Percentiles rank a stretch among this genome's conserved stretches.
These are phyloP conservation scores for Teleogryllus occipitalis DNA, from an alignment of 1,140 invertebrate species.

Conservation along the genomic window DNA sequence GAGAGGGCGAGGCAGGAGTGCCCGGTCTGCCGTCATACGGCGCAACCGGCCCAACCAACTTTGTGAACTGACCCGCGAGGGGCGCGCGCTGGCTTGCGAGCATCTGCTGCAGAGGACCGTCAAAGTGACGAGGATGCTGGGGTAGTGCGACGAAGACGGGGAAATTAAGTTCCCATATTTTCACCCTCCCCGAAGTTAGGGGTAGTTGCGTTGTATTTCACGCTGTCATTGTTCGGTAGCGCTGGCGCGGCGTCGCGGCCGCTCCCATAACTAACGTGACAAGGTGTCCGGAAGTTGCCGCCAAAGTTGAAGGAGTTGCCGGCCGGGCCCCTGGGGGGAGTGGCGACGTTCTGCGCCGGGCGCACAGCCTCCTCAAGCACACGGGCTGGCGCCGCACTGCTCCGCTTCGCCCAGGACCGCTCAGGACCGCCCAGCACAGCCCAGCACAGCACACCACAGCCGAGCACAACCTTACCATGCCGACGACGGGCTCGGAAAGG, in stretches of 20 bases:
- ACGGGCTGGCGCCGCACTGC: neutral
- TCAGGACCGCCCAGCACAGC: too few relatives aligned
- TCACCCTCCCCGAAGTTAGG: neutral
- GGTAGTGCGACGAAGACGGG: neutral
- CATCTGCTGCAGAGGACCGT: slow-evolving; percentile 2
- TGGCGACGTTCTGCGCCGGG: neutral
- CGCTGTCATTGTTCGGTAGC: neutral
- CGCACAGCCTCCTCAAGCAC: neutral
- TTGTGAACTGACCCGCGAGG: neutral
- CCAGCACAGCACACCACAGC: too few relatives aligned
- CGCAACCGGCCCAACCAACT: neutral
- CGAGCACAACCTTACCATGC: too few relatives aligned
- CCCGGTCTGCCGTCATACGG: too few relatives aligned
- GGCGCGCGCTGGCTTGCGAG: neutral
- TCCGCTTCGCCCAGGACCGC: too few relatives aligned
- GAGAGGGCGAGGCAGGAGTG: too few relatives aligned
- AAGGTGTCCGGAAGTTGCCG: slow-evolving; percentile 2
- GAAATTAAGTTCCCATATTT: slow-evolving; percentile 5
- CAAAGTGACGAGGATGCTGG: neutral
- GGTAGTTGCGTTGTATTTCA: slow-evolving; percentile 4
- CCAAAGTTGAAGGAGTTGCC: neutral
- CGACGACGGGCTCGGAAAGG: too few relatives aligned
- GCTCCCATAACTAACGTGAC: slow-evolving; percentile 3
- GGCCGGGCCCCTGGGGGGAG: neutral
- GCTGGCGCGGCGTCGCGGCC: neutral